Conservation (phyloP, 1,140 invertebrate species). For the Scaptomyza hsui region DNA sequence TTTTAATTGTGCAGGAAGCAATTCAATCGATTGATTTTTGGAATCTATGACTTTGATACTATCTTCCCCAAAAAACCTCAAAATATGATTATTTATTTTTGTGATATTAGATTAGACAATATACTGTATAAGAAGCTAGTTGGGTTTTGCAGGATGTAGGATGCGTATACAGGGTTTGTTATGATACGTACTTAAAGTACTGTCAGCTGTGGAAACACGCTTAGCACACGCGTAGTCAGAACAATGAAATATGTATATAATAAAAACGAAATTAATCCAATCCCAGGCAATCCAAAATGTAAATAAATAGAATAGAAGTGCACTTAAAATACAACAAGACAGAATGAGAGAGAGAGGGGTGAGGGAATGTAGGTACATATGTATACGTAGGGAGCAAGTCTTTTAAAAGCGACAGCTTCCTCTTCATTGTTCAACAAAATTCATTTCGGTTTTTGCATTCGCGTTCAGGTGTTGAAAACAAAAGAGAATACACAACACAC, state of each 20-base stretch:
- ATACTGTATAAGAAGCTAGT: too few species aligned
- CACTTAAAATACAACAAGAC: conserved; percentile 31
- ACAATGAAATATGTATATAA: conserved; percentile 21
- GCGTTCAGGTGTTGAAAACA: conserved; percentile 63
- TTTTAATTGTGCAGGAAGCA: neutral
- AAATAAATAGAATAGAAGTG: conserved; percentile 53
- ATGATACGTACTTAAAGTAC: neutral
- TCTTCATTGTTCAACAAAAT: conserved; percentile 47
- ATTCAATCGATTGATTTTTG: too few species aligned
- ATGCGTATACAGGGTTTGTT: neutral
- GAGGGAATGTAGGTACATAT: neutral
- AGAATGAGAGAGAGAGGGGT: neutral
- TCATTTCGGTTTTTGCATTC: conserved; percentile 47
- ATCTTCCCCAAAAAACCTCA: too few species aligned
- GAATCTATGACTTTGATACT: too few species aligned
- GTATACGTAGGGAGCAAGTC: conserved; percentile 27
- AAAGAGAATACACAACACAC: conserved; percentile 27
- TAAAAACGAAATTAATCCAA: conserved; percentile 41
- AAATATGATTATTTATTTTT: too few species aligned
- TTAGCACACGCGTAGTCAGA: conserved; percentile 50
- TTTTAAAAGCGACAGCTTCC: conserved; percentile 76
- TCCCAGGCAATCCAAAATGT: conserved; percentile 44
- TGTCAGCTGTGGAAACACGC: conserved; percentile 36
- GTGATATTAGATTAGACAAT: too few species aligned
- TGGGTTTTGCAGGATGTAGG: too few species aligned